Evolutionary conservation across 1,140 invertebrate species (phyloP), one percentile per base, ranked within the genome.

Genomic region (Chionoecetes opilio): DNA sequence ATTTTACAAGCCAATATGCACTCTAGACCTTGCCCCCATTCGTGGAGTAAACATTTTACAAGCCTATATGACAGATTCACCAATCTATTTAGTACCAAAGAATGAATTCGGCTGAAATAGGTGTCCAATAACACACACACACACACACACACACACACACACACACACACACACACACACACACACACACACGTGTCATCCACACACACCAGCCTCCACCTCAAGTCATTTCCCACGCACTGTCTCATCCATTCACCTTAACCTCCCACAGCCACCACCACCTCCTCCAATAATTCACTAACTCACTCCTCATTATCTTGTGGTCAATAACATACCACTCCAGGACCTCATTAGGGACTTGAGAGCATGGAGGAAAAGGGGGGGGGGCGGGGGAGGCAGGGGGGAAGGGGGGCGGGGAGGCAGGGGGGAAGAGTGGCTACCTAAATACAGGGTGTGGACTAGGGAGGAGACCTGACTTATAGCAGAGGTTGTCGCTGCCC

Each of bases 251-350:
- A 46, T 5, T 46, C 5, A 75, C 21, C 63, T 75, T n/a, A 26
- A n/a, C 63, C 63, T 75, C 21, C 63, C 63, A n/a, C 63, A 17
- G 26, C 63, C 63, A n/a, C 17, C 53, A 14, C 53, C 53, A 21
- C 53, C 53, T 63, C 53, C 2, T 9, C 63, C 63, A n/a, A 53
- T 53, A 9, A 53, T 17, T 53, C 46, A 53, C 46, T 53, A 9
- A 53, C 46, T 75, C 63, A 75, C n/a, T 75, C 63, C 63, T 21
- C 63, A 75, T 75, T 75, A 75, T 75, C 63, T 26, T 75, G 63
- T 8, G 63, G 63, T n/a, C 11, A 75, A 26, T n/a, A 75, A 75
- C 63, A 75, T n/a, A 26, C 63, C 63, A 26, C 63, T 75, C n/a
- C 63, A 75, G 63, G 63, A 75, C 63, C 63, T 75, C 63, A 75